Evolutionary conservation across 2,888 invertebrate genomes (phyloP), one percentile per base, ranked within the genome.

Genomic region (Euspilapteryx auroguttella): DNA sequence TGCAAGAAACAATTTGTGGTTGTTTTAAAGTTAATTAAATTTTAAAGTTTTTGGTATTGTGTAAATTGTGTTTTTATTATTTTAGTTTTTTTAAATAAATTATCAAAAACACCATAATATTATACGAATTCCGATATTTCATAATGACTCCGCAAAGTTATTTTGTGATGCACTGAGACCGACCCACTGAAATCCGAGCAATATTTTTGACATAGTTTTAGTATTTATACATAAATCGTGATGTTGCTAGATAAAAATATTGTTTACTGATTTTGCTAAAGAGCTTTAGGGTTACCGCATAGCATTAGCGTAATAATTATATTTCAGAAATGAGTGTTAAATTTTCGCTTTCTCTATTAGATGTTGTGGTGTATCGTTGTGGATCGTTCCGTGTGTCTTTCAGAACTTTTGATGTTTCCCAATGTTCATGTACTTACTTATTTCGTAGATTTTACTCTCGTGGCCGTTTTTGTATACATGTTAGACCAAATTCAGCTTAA

Each of bases 171-270:
- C n/a, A n/a, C n/a, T n/a, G n/a, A n/a, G n/a, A 66, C 64, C 65
- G 66, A 65, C 54, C 17, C 17, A 17, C 58, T 68, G 45, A 68
- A 73, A 48, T 63, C 57, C 68, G 66, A 73, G 73, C 69, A 71
- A 71, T 73, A 73, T 71, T 69, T 73, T 73, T 71, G 71, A 68
- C 32, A 31, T 34, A 36, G 28, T 59, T 55, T 54, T 17, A 51
- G 57, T 53, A 46, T 66, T 62, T 62, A 62, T 65, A 57, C 63
- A 57, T 43, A 49, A 62, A 63, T 58, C 44, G 44, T 59, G 61
- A 51, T 53, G 58, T 61, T 17, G 8, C 17, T 17, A 6, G 5
- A 6, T 17, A 17, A 6, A 6, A 17, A 6, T 6, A 17, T 5
- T 17, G 8, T 17, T 6, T 17, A 17, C 17, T 6, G 5, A 6